phyloP scores from a whole-genome alignment of 2,797 vertebrate genomes.

The Melanotaenia nigrans region DNA sequence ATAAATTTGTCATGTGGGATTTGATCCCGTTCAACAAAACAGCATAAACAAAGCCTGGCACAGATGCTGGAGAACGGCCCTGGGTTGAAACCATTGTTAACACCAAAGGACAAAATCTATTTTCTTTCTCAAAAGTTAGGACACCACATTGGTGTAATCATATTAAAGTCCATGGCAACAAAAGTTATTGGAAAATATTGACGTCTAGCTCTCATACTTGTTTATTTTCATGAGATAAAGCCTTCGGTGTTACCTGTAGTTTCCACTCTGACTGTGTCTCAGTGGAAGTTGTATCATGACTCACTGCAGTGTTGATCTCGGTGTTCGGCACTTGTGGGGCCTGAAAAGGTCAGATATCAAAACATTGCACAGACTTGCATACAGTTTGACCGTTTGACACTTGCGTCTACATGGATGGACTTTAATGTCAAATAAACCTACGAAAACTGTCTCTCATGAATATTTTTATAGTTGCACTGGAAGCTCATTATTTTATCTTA shows the following conservation, averaged over 20 bases:
- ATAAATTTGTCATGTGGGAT: neutral
- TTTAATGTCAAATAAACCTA: neutral
- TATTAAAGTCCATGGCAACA: neutral
- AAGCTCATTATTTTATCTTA: too few species aligned
- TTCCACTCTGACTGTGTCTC: neutral
- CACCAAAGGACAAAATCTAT: neutral
- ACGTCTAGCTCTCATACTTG: neutral
- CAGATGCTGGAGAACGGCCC: neutral
- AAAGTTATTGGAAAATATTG: neutral
- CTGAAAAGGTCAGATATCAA: neutral
- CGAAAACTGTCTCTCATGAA: neutral
- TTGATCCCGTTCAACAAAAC: neutral
- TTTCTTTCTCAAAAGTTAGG: neutral
- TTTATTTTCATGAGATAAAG: too few species aligned
- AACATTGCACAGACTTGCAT: neutral
- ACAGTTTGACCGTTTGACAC: neutral
- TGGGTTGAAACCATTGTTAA: neutral
- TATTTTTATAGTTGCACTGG: neutral
- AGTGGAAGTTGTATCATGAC: neutral
- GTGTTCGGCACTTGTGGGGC: neutral
- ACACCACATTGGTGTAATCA: neutral
- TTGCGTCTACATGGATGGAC: neutral
- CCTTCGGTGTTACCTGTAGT: neutral
- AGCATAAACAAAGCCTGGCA: neutral
- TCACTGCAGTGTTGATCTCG: neutral